Percentiles rank a stretch among this genome's conserved stretches.
phyloP scores from a whole-genome alignment of 2,113 vertebrate genomes.

The Tragelaphus scriptus region DNA sequence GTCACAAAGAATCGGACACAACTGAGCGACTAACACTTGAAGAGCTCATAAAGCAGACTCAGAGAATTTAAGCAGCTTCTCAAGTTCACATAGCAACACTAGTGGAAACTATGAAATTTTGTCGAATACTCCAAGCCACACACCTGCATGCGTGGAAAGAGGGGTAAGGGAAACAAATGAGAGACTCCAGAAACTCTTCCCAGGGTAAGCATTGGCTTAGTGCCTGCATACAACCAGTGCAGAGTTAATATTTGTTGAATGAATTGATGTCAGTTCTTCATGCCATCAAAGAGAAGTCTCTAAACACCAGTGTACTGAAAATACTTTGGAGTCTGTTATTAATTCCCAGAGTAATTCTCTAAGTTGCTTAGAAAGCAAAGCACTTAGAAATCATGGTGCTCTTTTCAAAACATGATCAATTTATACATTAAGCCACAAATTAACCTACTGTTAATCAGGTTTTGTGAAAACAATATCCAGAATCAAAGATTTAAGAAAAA shows the following conservation, averaged over 20 bases:
- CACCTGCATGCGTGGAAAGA: not conserved
- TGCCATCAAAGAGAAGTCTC: not conserved
- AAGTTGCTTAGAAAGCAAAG: constrained; percentile 13
- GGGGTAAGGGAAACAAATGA: not conserved
- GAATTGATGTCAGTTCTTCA: constrained; percentile 12
- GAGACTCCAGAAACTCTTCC: not conserved
- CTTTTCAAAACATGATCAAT: not conserved
- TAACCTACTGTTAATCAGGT: constrained; percentile 18
- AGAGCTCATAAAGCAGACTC: not conserved
- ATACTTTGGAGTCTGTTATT: not conserved
- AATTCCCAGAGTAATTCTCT: not conserved
- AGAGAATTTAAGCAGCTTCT: not conserved
- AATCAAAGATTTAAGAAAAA: constrained; percentile 17
- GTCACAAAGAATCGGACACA: not conserved
- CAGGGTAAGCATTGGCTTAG: not conserved
- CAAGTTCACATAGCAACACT: not conserved
- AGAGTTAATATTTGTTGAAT: not conserved
- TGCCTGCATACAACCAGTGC: not conserved
- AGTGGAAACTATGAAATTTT: not conserved
- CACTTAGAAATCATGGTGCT: not conserved
- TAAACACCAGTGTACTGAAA: constrained; percentile 14
- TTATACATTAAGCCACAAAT: not conserved
- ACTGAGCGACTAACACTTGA: not conserved
- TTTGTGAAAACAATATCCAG: constrained; percentile 21
- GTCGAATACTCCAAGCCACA: not conserved